phyloP scores from a whole-genome alignment of 2,888 invertebrate genomes.

The Leucozona laternaria region DNA sequence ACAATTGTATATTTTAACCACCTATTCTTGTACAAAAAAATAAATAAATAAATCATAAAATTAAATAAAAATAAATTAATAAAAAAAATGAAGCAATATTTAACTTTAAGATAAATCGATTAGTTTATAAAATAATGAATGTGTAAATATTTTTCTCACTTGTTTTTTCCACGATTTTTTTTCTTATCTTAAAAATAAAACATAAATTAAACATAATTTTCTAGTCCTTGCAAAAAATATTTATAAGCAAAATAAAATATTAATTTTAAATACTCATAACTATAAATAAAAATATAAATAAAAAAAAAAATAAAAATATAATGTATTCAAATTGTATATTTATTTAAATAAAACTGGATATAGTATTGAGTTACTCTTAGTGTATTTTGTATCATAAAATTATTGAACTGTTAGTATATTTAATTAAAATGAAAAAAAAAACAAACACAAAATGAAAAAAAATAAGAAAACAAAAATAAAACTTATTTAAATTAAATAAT shows the following conservation, averaged over 20 bases:
- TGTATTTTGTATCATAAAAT: slow-evolving; percentile 62
- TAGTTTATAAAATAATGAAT: slow-evolving; percentile 19
- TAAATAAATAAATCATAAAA: slow-evolving; percentile 42
- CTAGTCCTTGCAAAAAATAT: slow-evolving; percentile 71
- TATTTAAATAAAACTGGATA: slow-evolving; percentile 52
- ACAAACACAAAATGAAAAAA: slow-evolving; percentile 16
- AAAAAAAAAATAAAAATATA: neutral
- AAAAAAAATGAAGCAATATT: slow-evolving; percentile 66
- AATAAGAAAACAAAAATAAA: slow-evolving; percentile 37
- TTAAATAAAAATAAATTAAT: slow-evolving; percentile 19
- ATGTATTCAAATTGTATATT: slow-evolving; percentile 60
- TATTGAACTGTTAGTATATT: slow-evolving; percentile 70
- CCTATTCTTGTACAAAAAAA: slow-evolving; percentile 76
- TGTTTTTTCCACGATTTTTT: slow-evolving; percentile 58
- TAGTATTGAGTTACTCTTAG: slow-evolving; percentile 39
- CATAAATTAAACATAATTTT: slow-evolving; percentile 69
- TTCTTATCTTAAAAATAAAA: slow-evolving; percentile 41
- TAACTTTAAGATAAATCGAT: slow-evolving; percentile 48
- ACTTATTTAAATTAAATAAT: slow-evolving; percentile 69
- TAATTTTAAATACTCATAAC: slow-evolving; percentile 51
- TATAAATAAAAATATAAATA: slow-evolving; percentile 23
- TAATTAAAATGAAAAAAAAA: slow-evolving; percentile 30
- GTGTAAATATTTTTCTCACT: slow-evolving; percentile 67
- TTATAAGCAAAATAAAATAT: slow-evolving; percentile 46
- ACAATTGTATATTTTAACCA: slow-evolving; percentile 72